Base-by-base conservation (phyloP, 2,888 invertebrate species). In the Apodemia zela region DNA sequence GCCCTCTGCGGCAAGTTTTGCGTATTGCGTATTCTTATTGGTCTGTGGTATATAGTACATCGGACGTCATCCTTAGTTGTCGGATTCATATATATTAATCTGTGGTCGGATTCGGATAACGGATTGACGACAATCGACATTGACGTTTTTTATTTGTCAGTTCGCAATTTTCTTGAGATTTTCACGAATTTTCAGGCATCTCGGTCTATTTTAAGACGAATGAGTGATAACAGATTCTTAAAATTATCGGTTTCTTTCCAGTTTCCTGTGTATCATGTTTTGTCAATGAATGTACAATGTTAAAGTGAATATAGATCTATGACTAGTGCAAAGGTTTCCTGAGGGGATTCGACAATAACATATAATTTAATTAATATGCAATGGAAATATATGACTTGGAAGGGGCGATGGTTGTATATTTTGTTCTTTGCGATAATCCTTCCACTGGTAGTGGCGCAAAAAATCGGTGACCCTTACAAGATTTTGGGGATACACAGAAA, bases 401-500 rank as follows among this genome's bases (percentile, higher is more conserved):
- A 78, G 76, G 81, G 82, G 78, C 81, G 77, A 76, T 87, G 87
- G 84, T 70, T 87, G 73, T 84, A 78, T 76, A 76, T 73, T 66
- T 65, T 84, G 67, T 67, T 85, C 68, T 71, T 79, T 63, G 65
- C 82, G 60, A 71, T 78, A 25, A 70, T 85, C 60, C 79, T 78
- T 63, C 75, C 81, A 54, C 65, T 86, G 63, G 72, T 80, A 18
- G 68, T 74, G 11, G 81, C 85, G n/a, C 89, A 89, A 75, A 89
- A 93, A 69, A 89, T 94, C 76, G 93, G 94, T 85, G 95, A 98
- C 92, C 98, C 98, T 7, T 98, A 98, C 84, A 93, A 95, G 84
- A 95, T 96, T 77, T 92, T 98, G 66, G 97, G 97, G 8, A 92
- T 98, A 59, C 93, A 93, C 72, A 94, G 94, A 72, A 93, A 94